Evolutionary conservation across 2,113 vertebrate genomes (phyloP), one percentile per base, ranked within the genome.

Genomic region (Nothoprocta pentlandii): DNA sequence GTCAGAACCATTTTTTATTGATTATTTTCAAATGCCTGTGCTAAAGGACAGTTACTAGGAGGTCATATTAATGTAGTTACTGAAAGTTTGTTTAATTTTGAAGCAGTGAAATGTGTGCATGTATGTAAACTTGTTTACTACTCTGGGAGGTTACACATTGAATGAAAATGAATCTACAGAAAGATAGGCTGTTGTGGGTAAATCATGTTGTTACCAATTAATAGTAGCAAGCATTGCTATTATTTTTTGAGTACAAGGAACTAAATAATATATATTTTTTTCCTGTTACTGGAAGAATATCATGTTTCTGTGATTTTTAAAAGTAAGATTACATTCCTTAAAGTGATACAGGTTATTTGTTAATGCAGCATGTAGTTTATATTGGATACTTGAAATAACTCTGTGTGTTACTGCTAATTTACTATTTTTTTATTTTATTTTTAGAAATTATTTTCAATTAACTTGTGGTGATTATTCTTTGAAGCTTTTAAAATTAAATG

Each of bases 71-170:
- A 89, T 90, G 76, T 91, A 94, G 92, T 96, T 97, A 73, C 46
- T 93, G 90, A 97, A 98, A 98, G 96, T 97, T 97, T 92, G 90
- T 76, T 94, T 97, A 95, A 80, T 97, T 96, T 96, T 93, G 68
- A 70, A 91, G 74, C 56, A 84, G 80, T 63, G 86, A 96, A 95
- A 81, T 95, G 54, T 95, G 80, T 93, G 97, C 90, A 79, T 95
- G 87, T 23, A 66, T 86, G 77, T 84, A 94, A 97, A 96, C 91
- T 97, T 94, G 80, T 96, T 97, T 97, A 90, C 61, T 76, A 47
- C n/a, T 93, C 85, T 83, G 74, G 73, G 67, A 70, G 90, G 70
- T 89, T 85, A 93, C 67, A 44, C 66, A 49, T 63, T 71, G 54
- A 82, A 93, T 93, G 89, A 93, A 96, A 95, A 90, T 74, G 79